Evolutionary conservation across 2,113 vertebrate genomes (phyloP).

Genomic region (Rostratula benghalensis): DNA sequence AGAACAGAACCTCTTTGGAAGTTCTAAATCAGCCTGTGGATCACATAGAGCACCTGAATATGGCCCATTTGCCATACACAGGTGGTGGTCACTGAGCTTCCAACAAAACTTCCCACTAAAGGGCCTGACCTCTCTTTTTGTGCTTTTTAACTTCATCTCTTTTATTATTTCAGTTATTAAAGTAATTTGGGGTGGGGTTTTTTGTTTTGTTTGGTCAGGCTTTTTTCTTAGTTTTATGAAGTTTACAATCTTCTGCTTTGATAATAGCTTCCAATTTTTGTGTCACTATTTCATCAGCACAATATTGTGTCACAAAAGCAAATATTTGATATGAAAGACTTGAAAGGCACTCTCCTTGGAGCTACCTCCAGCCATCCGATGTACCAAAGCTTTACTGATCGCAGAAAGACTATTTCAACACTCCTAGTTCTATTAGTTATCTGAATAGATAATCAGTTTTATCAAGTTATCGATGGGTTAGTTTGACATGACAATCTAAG

Average conservation of each 20-base stretch:
- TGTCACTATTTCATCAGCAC: background rate
- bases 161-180: background rate
- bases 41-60: background rate
- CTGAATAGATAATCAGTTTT: background rate
- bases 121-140: background rate
- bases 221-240: background rate
- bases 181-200: background rate
- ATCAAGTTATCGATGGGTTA: background rate
- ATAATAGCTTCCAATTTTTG: background rate
- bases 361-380: background rate
- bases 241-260: background rate
- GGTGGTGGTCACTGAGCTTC: background rate
- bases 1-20: background rate
- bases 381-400: background rate
- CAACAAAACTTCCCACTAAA: background rate
- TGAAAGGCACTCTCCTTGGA: background rate
- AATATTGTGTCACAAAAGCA: background rate
- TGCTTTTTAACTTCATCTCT: background rate
- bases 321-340: background rate
- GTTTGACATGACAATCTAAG: background rate
- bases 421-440: background rate
- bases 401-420: background rate
- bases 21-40: background rate
- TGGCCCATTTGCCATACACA: background rate
- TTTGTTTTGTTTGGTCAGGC: background rate